phyloP scores from a whole-genome alignment of 2,113 vertebrate genomes.

The Sinocyclocheilus rhinocerous region DNA sequence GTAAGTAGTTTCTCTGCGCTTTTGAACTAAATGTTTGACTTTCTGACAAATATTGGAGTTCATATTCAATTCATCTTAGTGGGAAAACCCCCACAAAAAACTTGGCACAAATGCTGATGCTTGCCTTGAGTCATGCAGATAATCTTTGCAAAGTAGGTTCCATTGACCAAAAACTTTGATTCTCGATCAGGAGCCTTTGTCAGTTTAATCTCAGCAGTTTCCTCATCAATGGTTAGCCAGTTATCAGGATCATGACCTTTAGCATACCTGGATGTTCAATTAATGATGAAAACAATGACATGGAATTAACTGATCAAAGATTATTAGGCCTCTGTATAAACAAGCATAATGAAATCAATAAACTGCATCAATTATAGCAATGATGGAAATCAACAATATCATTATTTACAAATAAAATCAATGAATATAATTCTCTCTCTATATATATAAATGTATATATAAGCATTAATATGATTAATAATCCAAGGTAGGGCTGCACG shows the following conservation, averaged over 20 bases:
- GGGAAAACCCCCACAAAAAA: too few relatives aligned
- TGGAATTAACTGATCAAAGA: not conserved
- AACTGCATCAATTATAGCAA: not conserved
- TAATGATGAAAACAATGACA: not conserved
- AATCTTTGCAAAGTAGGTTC: slow-evolving; percentile 84
- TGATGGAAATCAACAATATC: not conserved
- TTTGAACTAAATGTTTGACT: not conserved
- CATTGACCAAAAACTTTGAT: slow-evolving; percentile 79
- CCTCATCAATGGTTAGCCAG: slow-evolving; percentile 84
- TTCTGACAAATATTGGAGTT: not conserved
- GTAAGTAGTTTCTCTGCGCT: not conserved
- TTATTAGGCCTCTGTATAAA: not conserved
- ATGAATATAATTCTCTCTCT: not conserved
- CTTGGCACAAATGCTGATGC: not conserved
- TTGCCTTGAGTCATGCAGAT: slow-evolving; percentile 84
- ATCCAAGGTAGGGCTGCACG: too few relatives aligned
- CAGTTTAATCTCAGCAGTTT: slow-evolving; percentile 85
- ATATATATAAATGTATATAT: not conserved
- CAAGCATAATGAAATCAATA: not conserved
- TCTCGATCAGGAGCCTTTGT: slow-evolving; percentile 81
- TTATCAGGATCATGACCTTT: slow-evolving; percentile 84
- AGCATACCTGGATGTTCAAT: slow-evolving; percentile 75
- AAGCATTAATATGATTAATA: not conserved
- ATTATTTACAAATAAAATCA: not conserved
- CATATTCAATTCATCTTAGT: not conserved